phyloP scores from a whole-genome alignment of 2,113 vertebrate genomes.

The Podarcis raffonei region DNA sequence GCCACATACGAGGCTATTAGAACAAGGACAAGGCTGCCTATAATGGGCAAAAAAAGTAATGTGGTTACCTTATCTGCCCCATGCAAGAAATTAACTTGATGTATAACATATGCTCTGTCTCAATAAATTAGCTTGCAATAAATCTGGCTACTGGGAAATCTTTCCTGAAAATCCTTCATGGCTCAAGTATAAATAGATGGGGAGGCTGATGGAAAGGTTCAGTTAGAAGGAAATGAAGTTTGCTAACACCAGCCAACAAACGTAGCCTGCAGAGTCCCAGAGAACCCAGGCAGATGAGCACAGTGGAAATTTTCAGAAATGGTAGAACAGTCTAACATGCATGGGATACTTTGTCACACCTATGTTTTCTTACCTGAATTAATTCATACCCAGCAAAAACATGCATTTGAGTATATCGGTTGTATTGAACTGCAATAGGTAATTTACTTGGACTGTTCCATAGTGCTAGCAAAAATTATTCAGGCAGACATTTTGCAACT shows the following conservation, averaged over 20 bases:
- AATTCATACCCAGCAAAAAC: not conserved
- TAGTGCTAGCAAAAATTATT: too few species aligned
- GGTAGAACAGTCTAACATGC: not conserved
- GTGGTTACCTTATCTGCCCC: constrained; percentile 17
- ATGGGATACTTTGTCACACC: not conserved
- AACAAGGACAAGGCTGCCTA: not conserved
- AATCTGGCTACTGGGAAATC: not conserved
- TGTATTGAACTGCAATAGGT: not conserved
- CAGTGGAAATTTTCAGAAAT: not conserved
- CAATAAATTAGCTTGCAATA: constrained; percentile 29
- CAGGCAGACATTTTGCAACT: not conserved
- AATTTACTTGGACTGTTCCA: not conserved
- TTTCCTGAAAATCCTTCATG: constrained; percentile 31
- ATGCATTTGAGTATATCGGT: not conserved
- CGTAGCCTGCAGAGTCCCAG: not conserved
- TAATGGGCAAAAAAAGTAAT: not conserved
- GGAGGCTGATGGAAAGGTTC: constrained; percentile 22
- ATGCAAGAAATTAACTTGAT: constrained; percentile 32
- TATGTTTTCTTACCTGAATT: not conserved
- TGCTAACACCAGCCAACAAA: not conserved
- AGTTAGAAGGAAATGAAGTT: constrained; percentile 35
- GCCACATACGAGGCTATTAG: not conserved
- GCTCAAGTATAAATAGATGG: constrained; percentile 27
- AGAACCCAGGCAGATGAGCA: not conserved
- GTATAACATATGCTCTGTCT: not conserved